Evolutionary conservation across 2,797 vertebrate genomes (phyloP).

Genomic region (Gadopsis bispinosus): DNA sequence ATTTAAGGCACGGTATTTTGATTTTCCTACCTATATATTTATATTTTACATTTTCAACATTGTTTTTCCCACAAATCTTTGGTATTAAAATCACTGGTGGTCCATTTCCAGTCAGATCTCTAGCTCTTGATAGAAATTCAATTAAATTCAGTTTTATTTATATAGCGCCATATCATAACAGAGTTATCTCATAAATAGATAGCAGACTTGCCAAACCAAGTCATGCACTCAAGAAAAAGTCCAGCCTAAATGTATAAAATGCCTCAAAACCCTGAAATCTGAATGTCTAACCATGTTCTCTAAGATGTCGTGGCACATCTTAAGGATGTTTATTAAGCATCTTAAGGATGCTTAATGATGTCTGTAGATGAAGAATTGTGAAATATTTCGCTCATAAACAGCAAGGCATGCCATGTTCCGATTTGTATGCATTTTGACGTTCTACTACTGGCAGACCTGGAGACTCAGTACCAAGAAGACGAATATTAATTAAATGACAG

Average conservation of each 20-base stretch:
- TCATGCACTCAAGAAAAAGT: conserved; percentile 4
- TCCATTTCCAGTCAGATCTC: conserved; percentile 13
- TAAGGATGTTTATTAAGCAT: too few relatives aligned
- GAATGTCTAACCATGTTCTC: not conserved
- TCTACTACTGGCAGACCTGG: not conserved
- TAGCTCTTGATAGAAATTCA: not conserved
- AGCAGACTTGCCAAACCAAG: conserved; percentile 9
- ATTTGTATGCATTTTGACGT: not conserved
- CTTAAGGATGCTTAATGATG: not conserved
- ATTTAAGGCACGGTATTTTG: not conserved
- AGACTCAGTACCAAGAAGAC: not conserved
- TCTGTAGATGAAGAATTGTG: not conserved
- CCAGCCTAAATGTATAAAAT: not conserved
- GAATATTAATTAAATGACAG: not conserved
- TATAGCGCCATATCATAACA: too few relatives aligned
- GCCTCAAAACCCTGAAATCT: not conserved
- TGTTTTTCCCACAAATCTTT: not conserved
- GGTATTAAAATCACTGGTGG: not conserved
- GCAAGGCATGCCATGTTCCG: too few relatives aligned
- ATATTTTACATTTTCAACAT: not conserved
- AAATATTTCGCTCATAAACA: not conserved
- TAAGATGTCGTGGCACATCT: not conserved
- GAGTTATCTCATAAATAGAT: too few relatives aligned
- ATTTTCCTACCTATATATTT: not conserved
- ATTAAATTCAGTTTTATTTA: too few relatives aligned